Evolutionary conservation across 2,888 invertebrate species (phyloP).

Genomic region (Standfussiana lucernea): DNA sequence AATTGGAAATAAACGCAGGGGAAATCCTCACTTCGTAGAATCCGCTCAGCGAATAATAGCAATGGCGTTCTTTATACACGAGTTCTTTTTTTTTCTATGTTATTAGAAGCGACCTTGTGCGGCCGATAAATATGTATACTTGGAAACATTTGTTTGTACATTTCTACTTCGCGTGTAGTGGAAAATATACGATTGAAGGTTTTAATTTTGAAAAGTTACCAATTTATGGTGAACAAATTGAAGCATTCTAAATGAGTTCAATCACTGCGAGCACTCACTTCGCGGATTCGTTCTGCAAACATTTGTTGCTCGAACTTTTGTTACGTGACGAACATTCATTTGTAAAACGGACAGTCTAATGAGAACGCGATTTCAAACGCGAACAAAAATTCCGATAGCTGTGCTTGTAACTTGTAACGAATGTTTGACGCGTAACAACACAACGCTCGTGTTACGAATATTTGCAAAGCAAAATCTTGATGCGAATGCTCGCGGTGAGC

Average conservation of each 20-base stretch:
- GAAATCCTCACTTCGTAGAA: conserved; percentile 61
- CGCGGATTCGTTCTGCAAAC: background rate
- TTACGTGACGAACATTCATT: background rate
- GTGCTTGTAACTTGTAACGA: background rate
- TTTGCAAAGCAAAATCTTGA: background rate
- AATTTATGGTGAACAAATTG: background rate
- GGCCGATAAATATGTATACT: conserved; percentile 5
- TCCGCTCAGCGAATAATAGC: conserved; percentile 29
- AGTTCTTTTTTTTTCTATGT: conserved; percentile 15
- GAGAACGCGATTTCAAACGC: background rate
- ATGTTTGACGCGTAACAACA: background rate
- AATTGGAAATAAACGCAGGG: conserved; percentile 59
- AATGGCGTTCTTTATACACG: conserved; percentile 22
- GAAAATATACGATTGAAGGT: conserved; percentile 6
- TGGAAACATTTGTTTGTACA: conserved; percentile 17
- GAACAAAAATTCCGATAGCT: background rate
- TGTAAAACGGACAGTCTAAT: background rate
- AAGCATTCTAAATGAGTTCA: background rate
- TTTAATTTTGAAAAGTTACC: background rate
- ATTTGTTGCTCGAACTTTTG: background rate
- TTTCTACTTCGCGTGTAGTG: conserved; percentile 3
- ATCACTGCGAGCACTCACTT: background rate
- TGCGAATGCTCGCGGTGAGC: background rate
- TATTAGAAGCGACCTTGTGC: conserved; percentile 27
- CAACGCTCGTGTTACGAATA: background rate